Base-by-base conservation (phyloP, 2,888 invertebrate genomes). In the Drosophila subsilvestris region DNA sequence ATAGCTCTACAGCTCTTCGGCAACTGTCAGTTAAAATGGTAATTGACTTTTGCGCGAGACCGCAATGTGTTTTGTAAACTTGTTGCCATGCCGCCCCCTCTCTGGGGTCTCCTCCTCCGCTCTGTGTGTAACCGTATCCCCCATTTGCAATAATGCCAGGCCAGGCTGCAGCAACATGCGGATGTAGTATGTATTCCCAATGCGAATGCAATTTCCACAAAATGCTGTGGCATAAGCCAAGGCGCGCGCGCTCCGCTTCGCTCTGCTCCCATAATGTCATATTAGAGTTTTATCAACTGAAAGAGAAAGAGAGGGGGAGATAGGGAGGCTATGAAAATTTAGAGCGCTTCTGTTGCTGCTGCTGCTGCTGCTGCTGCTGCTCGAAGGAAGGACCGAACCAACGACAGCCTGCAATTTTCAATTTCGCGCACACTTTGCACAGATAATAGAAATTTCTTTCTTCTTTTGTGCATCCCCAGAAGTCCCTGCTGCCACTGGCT, bases 341-440 rank as follows among this genome's bases (percentile, higher is more conserved):
- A 79, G 79, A 78, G 61, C 72, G n/a, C 55, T 53, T 17, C 49
- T 47, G 25, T 53, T 59, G 44, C 32, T 29, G 48, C 53, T 18
- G 48, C 25, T 20, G 55, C 53, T 18, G 48, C 25, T 20, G 55
- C 57, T 58, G 51, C 63, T 14, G 18, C 32, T 18, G 48, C 25
- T 18, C 63, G 14, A 32, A 27, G 22, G 43, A 10, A 29, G 9
- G 27, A 29, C 27, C 27, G 3, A n/a, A 6, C n/a, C 49, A 70
- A 77, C 65, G 70, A 56, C 71, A 63, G 78, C 63, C 74, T 70
- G 79, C 88, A 84, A 84, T 86, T 86, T 86, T 86, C 85, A 86
- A 86, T 86, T 86, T 88, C 86, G 85, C 86, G 88, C 88, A 85
- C 85, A 88, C 86, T 85, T 86, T 88, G 86, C 88, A 78, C 86